Conservation (phyloP, 2,888 invertebrate genomes). For the Microctonus brassicae region DNA sequence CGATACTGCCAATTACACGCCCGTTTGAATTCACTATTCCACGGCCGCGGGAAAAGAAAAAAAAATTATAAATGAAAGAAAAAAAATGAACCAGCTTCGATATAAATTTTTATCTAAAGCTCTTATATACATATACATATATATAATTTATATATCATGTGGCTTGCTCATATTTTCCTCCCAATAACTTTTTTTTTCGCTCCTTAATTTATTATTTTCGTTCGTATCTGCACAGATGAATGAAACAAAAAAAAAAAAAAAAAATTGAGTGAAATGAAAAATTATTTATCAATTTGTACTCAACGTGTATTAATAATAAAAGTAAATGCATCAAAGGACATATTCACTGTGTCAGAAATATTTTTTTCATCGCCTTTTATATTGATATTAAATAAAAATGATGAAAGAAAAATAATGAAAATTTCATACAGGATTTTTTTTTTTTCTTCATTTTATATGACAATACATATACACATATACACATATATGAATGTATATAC, state of each 20-base stretch:
- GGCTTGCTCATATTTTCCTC: neutral
- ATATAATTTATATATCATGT: neutral
- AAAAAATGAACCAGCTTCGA: conserved; percentile 53
- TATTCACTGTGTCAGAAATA: neutral
- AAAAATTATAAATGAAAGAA: neutral
- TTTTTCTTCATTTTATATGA: too few species aligned
- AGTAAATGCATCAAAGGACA: neutral
- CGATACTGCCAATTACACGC: conserved; percentile 70
- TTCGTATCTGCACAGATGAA: neutral
- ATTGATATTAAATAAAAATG: neutral
- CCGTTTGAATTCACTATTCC: conserved; percentile 69
- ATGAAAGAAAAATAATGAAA: neutral
- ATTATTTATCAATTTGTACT: neutral
- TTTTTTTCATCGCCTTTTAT: neutral
- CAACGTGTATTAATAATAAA: neutral
- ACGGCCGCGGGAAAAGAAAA: conserved; percentile 46
- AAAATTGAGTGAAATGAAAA: neutral
- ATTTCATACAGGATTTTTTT: too few species aligned
- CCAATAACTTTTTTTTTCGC: neutral
- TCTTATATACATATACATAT: conserved; percentile 1
- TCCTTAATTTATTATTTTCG: neutral
- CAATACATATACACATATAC: neutral
- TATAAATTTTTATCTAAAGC: conserved; percentile 63
- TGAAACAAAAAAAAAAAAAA: neutral
- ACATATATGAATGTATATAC: too few species aligned